Evolutionary conservation across 2,113 vertebrate species (phyloP), one percentile per base, ranked within the genome.

Genomic region (Desmodus rotundus): DNA sequence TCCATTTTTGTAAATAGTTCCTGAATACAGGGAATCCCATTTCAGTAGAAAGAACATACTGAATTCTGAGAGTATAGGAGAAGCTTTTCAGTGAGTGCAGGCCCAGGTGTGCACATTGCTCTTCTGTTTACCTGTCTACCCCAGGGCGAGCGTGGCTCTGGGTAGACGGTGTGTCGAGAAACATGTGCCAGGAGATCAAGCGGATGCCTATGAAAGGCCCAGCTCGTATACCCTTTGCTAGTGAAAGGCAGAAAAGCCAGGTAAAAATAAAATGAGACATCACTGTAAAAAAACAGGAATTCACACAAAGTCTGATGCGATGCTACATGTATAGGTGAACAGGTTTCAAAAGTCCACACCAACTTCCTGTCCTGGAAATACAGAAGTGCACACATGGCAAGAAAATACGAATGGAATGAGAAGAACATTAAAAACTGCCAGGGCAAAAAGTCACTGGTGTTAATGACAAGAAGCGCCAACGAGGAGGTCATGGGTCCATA

Each of bases 281-380:
- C 16, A 74, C 93, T 97, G 84, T 98, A 96, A 97, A 96, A 96
- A 88, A 96, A 97, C 52, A 97, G 67, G 85, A 97, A 98, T 98
- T 36, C 13, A n/a, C 80, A 97, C 67, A 90, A 91, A 97, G 97
- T 96, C 88, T 76, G 97, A 93, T 96, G 91, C 87, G 96, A 96
- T 93, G 95, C 88, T 77, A 96, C 91, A 97, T 92, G 89, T 80
- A 97, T 87, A 98, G 91, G 93, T 96, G 84, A 95, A 73, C 6
- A 56, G n/a, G 26, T 38, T 80, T 84, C 31, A 88, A 81, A 93
- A 89, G 83, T 26, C 38, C 68, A 76, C 0, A 93, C 15, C 33
- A 87, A 43, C 7, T 89, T 93, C 19, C 58, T 31, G 8, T 77
- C 80, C 15, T 84, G 65, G 33, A 95, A 84, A 90, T 22, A 92